Conservation (phyloP, 2,113 vertebrate genomes). For the Vidua chalybeata region DNA sequence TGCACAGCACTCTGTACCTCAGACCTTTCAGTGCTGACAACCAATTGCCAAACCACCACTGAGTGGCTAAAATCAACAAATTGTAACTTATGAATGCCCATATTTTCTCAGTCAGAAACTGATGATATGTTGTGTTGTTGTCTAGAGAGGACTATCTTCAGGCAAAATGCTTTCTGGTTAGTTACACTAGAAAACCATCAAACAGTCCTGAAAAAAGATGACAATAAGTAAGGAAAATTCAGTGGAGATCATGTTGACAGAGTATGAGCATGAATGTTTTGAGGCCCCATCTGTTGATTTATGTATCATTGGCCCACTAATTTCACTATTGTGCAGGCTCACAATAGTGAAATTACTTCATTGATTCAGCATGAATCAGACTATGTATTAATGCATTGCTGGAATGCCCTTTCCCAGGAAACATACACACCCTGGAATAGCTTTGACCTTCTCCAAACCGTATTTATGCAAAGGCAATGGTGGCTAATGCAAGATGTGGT, state of each 20-base stretch:
- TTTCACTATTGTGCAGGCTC: background rate
- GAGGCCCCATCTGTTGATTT: constrained; percentile 51
- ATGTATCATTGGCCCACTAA: constrained; percentile 24
- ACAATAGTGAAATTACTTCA: constrained; percentile 61
- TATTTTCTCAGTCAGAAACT: constrained; percentile 23
- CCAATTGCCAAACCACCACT: constrained; percentile 41
- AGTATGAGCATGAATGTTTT: constrained; percentile 18
- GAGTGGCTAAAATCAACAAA: constrained; percentile 50
- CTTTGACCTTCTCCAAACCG: background rate
- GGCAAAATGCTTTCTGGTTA: background rate
- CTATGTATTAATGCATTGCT: constrained; percentile 41
- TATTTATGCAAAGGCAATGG: background rate
- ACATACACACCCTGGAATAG: background rate
- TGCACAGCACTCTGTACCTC: constrained; percentile 31
- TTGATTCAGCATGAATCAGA: constrained; percentile 47
- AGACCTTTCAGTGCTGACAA: constrained; percentile 49
- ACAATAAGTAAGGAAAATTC: background rate
- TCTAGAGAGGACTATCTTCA: constrained; percentile 8
- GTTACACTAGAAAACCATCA: background rate
- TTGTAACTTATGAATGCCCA: background rate
- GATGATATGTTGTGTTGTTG: background rate
- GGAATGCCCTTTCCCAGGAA: constrained; percentile 19
- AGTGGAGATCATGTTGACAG: constrained; percentile 16
- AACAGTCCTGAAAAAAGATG: constrained; percentile 21
- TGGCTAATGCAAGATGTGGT: background rate